These are phyloP conservation scores for Umimayanthus chanpuru DNA, from an alignment of 92 coral and sea anemone genomes.

Conservation along the genomic window DNA sequence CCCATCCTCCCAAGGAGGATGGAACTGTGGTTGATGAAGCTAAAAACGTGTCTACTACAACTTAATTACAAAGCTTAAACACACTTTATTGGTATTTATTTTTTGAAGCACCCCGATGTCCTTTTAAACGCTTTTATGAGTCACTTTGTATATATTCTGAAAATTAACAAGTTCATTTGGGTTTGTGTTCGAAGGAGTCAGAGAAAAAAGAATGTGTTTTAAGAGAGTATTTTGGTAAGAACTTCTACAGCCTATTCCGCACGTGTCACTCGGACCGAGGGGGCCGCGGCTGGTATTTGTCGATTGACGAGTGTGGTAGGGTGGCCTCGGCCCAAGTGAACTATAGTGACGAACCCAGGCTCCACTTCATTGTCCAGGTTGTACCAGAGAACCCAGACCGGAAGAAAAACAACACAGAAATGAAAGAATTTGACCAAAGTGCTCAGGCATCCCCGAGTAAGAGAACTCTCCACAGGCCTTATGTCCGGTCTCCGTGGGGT, in stretches of 20 bases:
- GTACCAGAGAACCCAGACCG: conserved; percentile 55
- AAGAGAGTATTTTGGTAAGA: conserved; percentile 85
- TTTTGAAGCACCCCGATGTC: too few relatives aligned
- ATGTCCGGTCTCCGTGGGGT: conserved; percentile 1
- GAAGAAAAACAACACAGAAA: not conserved
- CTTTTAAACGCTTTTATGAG: too few relatives aligned
- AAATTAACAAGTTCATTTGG: not conserved
- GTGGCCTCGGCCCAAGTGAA: conserved; percentile 72
- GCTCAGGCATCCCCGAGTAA: not conserved
- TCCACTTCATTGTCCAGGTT: conserved; percentile 86
- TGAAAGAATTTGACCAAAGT: not conserved
- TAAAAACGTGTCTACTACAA: too few relatives aligned
- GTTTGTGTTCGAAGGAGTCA: conserved; percentile 62
- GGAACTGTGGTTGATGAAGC: too few relatives aligned
- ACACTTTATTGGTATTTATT: too few relatives aligned
- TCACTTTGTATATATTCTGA: too few relatives aligned
- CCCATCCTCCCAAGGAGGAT: too few relatives aligned
- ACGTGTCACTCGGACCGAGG: conserved; percentile 88
- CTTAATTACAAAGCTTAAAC: too few relatives aligned
- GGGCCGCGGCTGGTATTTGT: conserved; percentile 92
- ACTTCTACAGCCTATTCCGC: conserved; percentile 83
- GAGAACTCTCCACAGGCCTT: not conserved
- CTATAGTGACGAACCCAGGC: conserved; percentile 79
- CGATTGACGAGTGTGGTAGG: conserved; percentile 74
- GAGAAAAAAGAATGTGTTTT: conserved; percentile 96